A percentile compares a stretch with the other conserved stretches of the same genome.
phyloP scores from a whole-genome alignment of 2,797 vertebrate genomes.

The Muscicapa striata region DNA sequence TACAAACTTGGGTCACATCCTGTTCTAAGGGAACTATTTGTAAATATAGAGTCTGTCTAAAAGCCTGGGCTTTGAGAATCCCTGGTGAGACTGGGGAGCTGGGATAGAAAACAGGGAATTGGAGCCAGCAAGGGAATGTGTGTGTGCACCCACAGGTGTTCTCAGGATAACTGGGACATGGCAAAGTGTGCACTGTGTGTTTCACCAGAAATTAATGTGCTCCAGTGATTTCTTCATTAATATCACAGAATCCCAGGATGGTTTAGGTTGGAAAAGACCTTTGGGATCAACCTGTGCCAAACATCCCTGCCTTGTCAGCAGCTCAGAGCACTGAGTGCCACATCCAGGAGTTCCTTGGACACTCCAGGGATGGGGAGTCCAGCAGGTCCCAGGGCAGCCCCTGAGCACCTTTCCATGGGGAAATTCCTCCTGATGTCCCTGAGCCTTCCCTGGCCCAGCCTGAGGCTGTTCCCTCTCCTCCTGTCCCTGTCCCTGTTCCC shows the following conservation, averaged over 20 bases:
- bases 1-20: background rate
- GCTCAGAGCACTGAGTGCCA: background rate
- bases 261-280: background rate
- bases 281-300: background rate
- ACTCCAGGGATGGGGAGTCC: background rate
- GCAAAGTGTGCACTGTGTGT: background rate
- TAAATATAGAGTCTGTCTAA: background rate
- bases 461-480: background rate
- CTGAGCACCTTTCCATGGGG: rapidly evolving
- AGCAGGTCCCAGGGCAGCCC: background rate
- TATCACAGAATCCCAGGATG: background rate
- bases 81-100: background rate
- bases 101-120: background rate
- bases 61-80: rapidly evolving
- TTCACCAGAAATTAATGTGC: background rate
- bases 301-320: background rate
- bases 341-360: rapidly evolving
- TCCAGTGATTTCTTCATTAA: rapidly evolving
- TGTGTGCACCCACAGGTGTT: rapidly evolving
- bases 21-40: background rate
- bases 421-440: rapidly evolving
- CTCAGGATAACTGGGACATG: background rate
- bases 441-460: background rate
- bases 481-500: background rate
- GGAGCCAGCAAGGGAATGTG: background rate